A percentile compares a stretch with the other conserved stretches of the same genome.
These are phyloP conservation scores for Hylyphantes graminicola DNA, from an alignment of 1,140 invertebrate genomes.

Conservation along the genomic window DNA sequence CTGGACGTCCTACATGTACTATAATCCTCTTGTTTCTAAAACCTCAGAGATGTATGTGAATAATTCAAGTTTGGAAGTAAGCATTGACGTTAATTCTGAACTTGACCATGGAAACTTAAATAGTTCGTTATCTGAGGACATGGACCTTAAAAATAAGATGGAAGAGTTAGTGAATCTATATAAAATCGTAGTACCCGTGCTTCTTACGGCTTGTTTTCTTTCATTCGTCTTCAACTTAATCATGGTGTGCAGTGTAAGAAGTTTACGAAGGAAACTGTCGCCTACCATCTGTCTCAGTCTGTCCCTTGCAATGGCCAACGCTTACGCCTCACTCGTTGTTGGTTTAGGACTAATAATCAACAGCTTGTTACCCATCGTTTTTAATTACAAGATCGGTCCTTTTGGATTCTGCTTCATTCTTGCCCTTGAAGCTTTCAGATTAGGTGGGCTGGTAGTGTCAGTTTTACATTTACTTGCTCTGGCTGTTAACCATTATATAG, in stretches of 20 bases:
- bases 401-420: constrained; percentile 66
- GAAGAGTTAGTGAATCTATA: constrained; percentile 61
- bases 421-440: constrained; percentile 71
- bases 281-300: constrained; percentile 74
- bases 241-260: constrained; percentile 71
- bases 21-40: too few species aligned
- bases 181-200: constrained; percentile 64
- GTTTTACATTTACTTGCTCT: constrained; percentile 76
- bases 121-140: too few species aligned
- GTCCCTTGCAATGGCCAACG: constrained; percentile 74
- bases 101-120: too few species aligned
- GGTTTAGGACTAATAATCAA: constrained; percentile 72
- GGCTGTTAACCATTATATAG: constrained; percentile 78
- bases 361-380: constrained; percentile 68
- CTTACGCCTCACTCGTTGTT: constrained; percentile 71
- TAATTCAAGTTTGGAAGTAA: too few species aligned
- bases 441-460: constrained; percentile 73
- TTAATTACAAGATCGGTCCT: constrained; percentile 57
- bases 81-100: too few species aligned
- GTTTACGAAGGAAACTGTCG: constrained; percentile 72
- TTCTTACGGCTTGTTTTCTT: constrained; percentile 70
- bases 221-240: constrained; percentile 71
- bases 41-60: too few species aligned
- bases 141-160: too few species aligned
- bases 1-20: too few species aligned